A percentile compares a stretch with the other conserved stretches of the same genome.
These are phyloP conservation scores for Vannuccia rotundouncinata DNA, from an alignment of 2,888 invertebrate genomes.

Conservation along the genomic window DNA sequence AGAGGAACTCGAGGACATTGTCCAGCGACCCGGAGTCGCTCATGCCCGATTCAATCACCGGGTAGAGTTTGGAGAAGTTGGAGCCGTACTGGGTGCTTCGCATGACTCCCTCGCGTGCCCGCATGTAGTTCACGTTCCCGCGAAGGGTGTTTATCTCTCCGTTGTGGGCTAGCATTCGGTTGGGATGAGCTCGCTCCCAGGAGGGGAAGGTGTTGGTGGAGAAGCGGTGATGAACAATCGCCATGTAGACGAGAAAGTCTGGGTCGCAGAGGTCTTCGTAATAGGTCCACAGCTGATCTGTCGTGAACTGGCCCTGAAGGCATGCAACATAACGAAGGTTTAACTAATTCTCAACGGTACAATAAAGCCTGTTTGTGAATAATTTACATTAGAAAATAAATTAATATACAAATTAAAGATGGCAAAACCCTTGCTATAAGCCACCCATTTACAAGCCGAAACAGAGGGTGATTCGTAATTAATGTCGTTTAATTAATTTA, in stretches of 20 bases:
- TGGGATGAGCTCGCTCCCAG: slow-evolving; percentile 96
- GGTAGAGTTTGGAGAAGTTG: slow-evolving; percentile 78
- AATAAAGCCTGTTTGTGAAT: no score
- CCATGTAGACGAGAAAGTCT: slow-evolving; percentile 81
- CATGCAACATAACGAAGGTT: slow-evolving; percentile 4
- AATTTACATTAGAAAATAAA: no score
- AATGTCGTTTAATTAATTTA: no score
- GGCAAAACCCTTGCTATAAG: no score
- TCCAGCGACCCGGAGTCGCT: slow-evolving; percentile 96
- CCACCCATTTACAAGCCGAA: no score
- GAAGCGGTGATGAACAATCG: slow-evolving; percentile 92
- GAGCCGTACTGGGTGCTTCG: slow-evolving; percentile 74
- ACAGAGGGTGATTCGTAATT: no score
- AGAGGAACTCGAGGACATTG: slow-evolving; percentile 92
- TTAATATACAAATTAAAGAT: no score
- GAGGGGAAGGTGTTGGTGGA: slow-evolving; percentile 98
- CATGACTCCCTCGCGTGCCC: slow-evolving; percentile 96
- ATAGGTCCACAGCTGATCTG: slow-evolving; percentile 81
- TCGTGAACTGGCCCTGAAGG: slow-evolving; percentile 75
- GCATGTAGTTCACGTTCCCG: slow-evolving; percentile 96
- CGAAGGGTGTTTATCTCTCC: slow-evolving; percentile 98
- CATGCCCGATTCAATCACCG: slow-evolving; percentile 91
- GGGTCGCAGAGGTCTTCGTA: slow-evolving; percentile 62
- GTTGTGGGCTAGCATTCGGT: slow-evolving; percentile 87
- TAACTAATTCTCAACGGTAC: no score